Evolutionary conservation across 2,888 invertebrate genomes (phyloP).

Genomic region (Diaphora mendica): DNA sequence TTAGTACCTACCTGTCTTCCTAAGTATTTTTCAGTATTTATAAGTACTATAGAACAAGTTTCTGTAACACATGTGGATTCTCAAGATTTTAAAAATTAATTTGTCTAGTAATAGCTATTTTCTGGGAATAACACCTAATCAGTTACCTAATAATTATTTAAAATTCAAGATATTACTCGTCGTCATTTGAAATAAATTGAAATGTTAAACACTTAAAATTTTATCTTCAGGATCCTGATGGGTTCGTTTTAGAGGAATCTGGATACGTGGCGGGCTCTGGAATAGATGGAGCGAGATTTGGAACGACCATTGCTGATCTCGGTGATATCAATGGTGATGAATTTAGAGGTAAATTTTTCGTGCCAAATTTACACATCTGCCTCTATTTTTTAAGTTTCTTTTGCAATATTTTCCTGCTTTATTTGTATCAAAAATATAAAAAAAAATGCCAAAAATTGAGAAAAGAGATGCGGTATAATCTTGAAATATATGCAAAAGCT

Average conservation of each 20-base stretch:
- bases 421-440: too few species aligned
- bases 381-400: too few species aligned
- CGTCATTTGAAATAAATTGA: neutral
- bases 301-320: conserved; percentile 85
- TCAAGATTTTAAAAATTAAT: neutral
- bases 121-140: neutral
- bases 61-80: neutral
- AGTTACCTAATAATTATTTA: neutral
- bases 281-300: conserved; percentile 86
- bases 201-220: neutral
- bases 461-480: too few species aligned
- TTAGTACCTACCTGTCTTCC: too few species aligned
- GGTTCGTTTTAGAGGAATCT: conserved; percentile 59
- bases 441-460: too few species aligned
- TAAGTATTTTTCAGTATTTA: too few species aligned
- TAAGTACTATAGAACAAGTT: neutral
- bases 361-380: too few species aligned
- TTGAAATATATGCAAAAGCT: too few species aligned
- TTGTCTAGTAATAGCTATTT: neutral
- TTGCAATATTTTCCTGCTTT: too few species aligned
- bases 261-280: conserved; percentile 69
- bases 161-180: too few species aligned
- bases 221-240: conserved; percentile 19
- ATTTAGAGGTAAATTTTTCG: conserved; percentile 78
- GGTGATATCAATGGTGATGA: conserved; percentile 90